Evolutionary conservation across 2,888 invertebrate genomes (phyloP), one percentile per base, ranked within the genome.

Genomic region (Scaptomyza cyrtandrae): DNA sequence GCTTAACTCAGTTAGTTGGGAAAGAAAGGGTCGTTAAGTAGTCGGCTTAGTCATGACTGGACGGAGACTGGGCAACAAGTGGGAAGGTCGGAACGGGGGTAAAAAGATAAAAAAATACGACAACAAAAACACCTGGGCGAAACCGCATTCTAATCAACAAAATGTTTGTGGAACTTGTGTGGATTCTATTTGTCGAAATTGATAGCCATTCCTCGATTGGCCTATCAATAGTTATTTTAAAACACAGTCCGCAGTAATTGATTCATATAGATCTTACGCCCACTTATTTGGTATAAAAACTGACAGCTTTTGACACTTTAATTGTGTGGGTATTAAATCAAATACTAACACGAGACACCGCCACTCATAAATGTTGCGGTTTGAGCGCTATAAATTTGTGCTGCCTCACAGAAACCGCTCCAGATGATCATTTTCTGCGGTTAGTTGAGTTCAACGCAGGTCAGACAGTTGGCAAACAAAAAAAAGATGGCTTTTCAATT

Each of bases 341-440:
- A 66, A 78, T 91, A 92, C 92, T 90, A 90, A 92, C 92, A 78
- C 71, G 88, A 89, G 72, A 86, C 82, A 46, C 90, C 91, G 39
- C 90, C 90, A 69, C 86, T 89, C 87, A 91, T 90, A 70, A 92
- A 91, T 48, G 88, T 84, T 57, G 92, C 90, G 50, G 91, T 86
- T 67, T 91, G 90, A 60, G 89, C 77, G 74, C 92, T 91, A 76
- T 92, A 92, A 45, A 91, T 80, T 78, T 89, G 90, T 39, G 92
- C 92, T 64, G 91, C 92, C 78, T 92, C 92, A 70, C 90, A 91
- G 78, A 92, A 91, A 68, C 92, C 91, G 81, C 87, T 91, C 91
- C 91, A 92, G 88, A 92, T 91, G 80, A 90, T 90, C 91, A 91
- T 91, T 49, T 70, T 63, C 6, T n/a, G 65, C 41, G 37, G 39